Evolutionary conservation across 2,113 vertebrate genomes (phyloP).

Genomic region (Tympanuchus pallidicinctus): DNA sequence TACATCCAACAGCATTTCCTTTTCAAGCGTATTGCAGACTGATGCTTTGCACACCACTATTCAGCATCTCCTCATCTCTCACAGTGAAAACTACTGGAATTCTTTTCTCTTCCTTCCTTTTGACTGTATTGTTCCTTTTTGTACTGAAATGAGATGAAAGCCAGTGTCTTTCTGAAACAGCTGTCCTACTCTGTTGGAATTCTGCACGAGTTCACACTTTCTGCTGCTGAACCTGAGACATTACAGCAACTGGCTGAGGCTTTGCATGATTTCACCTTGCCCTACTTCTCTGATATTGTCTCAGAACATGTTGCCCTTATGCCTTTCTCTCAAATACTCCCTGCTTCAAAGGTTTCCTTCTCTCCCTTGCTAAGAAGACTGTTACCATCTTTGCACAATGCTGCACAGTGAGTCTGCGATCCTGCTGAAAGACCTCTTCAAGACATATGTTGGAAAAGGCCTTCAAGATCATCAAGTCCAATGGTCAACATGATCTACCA

Average conservation of each 20-base stretch:
- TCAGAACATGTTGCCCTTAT: background rate
- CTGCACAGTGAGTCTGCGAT: accelerated
- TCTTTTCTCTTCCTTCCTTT: background rate
- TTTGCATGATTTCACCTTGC: background rate
- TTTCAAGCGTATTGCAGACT: accelerated
- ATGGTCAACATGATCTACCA: background rate
- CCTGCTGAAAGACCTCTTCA: background rate
- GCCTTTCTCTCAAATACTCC: background rate
- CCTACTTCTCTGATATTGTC: background rate
- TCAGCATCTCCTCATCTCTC: background rate
- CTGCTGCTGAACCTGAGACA: background rate
- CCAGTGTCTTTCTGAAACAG: background rate
- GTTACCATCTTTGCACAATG: background rate
- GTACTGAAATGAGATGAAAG: background rate
- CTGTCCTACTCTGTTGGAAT: background rate
- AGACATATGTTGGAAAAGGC: background rate
- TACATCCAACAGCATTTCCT: background rate
- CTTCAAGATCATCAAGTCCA: background rate
- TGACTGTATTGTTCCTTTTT: background rate
- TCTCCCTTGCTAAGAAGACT: accelerated
- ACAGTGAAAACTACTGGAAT: background rate
- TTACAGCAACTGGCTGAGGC: accelerated
- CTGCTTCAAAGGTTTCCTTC: background rate
- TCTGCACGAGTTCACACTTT: background rate
- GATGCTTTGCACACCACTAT: background rate